Base-by-base conservation (phyloP, 2,888 invertebrate species). In the Eremobia ochroleuca region DNA sequence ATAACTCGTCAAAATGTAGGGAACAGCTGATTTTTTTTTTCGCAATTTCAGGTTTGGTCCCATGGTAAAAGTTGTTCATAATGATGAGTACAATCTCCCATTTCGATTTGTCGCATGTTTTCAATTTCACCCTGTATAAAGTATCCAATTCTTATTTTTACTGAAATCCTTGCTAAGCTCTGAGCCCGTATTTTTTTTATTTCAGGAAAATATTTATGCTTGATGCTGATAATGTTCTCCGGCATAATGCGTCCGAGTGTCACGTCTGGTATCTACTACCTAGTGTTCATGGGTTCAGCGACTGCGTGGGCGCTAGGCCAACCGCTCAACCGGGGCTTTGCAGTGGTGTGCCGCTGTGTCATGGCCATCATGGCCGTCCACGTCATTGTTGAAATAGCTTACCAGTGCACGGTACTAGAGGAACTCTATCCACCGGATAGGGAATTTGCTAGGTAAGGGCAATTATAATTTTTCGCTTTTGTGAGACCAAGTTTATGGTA, bases 241-340 rank as follows among this genome's bases (percentile, higher is more conserved):
- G 98, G 98, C 1, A 98, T 98, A 80, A 96, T 99, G 92, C 97
- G 98, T 64, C 99, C 99, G 2, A 99, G 99, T 73, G 96, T 98
- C 49, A 97, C 98, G 37, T 98, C 98, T 61, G 98, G 98, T 18
- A 97, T 99, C 65, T 99, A 99, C 95, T 99, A 98, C 95, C 91
- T 99, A 73, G 97, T 98, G 76, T 99, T 99, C 94, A 97, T 99
- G 91, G 97, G 97, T 28, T 97, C 98, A 43, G 98, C 98, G 76
- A 99, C 99, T 2, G 98, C 98, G 96, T 98, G 99, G 98, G 98
- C 99, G 37, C 98, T 98, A 88, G 98, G 98, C 91, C 97, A 97
- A 88, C 97, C 98, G 78, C 96, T 99, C 80, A 97, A 98, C 86
- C 97, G 97, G 83, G 98, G 98, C n/a, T 99, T 98, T 92, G 98